phyloP scores from a whole-genome alignment of 1,140 invertebrate genomes.

The Contarinia nasturtii region DNA sequence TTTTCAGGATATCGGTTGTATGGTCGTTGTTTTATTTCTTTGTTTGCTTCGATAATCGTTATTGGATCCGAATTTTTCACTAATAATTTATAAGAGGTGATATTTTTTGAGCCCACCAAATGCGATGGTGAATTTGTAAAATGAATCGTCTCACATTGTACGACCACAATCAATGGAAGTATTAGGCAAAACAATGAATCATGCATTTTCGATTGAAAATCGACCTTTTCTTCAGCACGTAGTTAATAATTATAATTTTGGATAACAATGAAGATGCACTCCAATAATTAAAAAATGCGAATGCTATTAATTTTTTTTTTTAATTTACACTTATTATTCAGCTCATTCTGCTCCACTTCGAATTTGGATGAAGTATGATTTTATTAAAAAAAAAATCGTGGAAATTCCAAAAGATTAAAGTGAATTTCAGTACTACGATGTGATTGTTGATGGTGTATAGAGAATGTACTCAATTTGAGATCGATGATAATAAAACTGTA shows the following conservation, averaged over 20 bases:
- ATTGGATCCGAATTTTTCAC: constrained; percentile 31
- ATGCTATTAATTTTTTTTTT: too few relatives aligned
- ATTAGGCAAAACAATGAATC: not conserved
- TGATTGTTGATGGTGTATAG: not conserved
- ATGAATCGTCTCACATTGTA: constrained; percentile 6
- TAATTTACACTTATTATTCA: too few relatives aligned
- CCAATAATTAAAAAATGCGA: too few relatives aligned
- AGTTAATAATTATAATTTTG: not conserved
- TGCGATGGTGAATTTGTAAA: constrained; percentile 9
- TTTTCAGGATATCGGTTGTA: not conserved
- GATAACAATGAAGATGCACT: not conserved
- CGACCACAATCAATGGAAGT: not conserved
- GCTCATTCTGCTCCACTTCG: too few relatives aligned
- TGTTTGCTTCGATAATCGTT: constrained; percentile 28
- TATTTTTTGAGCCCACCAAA: constrained; percentile 6
- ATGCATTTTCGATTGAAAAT: not conserved
- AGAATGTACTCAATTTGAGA: not conserved
- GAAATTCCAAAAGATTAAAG: not conserved
- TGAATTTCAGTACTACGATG: not conserved
- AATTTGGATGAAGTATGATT: too few relatives aligned
- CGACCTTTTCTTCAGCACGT: not conserved
- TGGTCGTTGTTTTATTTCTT: not conserved
- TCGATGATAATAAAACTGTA: not conserved
- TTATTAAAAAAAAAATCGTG: too few relatives aligned
- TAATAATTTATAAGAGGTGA: constrained; percentile 23